Conservation (phyloP, 2,888 invertebrate genomes). For the Spisula subtruncata region DNA sequence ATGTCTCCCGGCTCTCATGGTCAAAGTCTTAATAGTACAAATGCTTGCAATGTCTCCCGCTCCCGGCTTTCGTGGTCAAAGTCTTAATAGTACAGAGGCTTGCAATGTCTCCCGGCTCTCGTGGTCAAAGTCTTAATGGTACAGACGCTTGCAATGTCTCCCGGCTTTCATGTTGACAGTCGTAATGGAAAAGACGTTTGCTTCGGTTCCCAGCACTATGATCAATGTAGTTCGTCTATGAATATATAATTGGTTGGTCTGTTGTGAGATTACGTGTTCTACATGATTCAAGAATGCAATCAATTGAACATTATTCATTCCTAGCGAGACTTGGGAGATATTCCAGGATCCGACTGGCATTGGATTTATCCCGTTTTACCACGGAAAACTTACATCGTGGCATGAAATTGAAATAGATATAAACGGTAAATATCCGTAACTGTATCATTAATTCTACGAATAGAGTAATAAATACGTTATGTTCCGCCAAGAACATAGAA, state of each 20-base stretch:
- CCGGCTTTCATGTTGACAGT: neutral
- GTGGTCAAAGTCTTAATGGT: neutral
- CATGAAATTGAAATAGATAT: neutral
- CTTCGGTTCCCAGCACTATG: neutral
- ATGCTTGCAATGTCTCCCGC: too few species aligned
- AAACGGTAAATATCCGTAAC: neutral
- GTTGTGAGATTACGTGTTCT: too few species aligned
- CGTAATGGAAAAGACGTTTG: neutral
- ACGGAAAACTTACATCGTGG: neutral
- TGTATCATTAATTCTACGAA: neutral
- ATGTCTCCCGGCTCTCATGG: too few species aligned
- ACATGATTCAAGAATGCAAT: too few species aligned
- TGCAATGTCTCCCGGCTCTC: too few species aligned
- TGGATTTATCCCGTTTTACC: neutral
- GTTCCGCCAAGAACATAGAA: neutral
- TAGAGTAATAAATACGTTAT: neutral
- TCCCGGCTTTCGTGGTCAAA: too few species aligned
- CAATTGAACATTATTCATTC: too few species aligned
- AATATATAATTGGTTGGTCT: too few species aligned
- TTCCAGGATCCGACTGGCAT: too few species aligned
- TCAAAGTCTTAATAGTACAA: too few species aligned
- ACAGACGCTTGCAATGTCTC: neutral
- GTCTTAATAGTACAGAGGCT: too few species aligned
- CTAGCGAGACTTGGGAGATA: too few species aligned
- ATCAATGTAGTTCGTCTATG: neutral